Evolutionary conservation across 2,797 vertebrate species (phyloP).

Genomic region (Vireo griseus): DNA sequence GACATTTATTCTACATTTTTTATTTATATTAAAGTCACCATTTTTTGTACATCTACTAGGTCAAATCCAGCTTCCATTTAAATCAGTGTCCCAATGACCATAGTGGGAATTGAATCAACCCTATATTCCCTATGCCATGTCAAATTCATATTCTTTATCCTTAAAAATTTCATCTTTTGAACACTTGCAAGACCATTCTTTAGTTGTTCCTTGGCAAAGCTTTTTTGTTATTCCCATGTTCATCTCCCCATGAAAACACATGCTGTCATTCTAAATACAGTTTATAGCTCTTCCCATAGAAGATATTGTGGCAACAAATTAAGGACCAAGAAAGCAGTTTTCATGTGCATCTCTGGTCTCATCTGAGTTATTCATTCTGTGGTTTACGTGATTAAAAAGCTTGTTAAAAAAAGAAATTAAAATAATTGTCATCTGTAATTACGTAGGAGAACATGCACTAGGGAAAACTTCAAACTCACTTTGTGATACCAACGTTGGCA

Average conservation of each 20-base stretch:
- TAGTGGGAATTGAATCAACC: background rate
- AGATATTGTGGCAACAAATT: background rate
- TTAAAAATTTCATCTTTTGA: background rate
- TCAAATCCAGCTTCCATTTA: background rate
- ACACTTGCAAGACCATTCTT: background rate
- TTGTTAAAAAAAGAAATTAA: slow-evolving; percentile 39
- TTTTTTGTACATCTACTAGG: background rate
- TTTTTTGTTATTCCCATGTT: background rate
- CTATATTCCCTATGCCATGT: background rate
- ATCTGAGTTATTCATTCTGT: slow-evolving; percentile 15
- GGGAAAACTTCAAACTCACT: slow-evolving; percentile 62
- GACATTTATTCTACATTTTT: background rate
- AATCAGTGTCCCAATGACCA: background rate
- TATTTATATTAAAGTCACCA: background rate
- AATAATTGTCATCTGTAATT: slow-evolving; percentile 65
- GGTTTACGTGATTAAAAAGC: slow-evolving; percentile 43
- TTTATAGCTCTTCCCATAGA: background rate
- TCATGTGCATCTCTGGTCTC: background rate
- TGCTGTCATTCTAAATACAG: slow-evolving; percentile 17
- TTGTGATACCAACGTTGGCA: slow-evolving; percentile 13
- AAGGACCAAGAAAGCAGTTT: background rate
- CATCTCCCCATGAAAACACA: background rate
- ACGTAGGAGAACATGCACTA: slow-evolving; percentile 13
- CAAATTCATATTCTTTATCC: background rate
- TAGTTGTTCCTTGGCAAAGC: background rate